Evolutionary conservation across 2,113 vertebrate genomes (phyloP).

Genomic region (Natator depressus): DNA sequence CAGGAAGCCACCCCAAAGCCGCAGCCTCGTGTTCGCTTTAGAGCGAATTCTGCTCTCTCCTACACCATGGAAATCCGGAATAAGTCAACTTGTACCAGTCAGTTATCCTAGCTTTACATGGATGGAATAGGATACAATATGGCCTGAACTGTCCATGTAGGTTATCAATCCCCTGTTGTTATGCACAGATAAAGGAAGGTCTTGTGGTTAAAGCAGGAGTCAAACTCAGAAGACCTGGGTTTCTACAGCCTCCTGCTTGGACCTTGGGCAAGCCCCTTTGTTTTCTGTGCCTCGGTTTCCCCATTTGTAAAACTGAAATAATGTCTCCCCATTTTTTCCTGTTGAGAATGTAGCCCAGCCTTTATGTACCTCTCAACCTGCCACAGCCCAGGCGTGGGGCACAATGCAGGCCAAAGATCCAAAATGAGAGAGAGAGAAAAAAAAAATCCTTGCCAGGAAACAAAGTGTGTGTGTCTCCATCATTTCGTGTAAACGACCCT

Average conservation of each 20-base stretch:
- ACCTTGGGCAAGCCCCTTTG: background rate
- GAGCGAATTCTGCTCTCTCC: background rate
- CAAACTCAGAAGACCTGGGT: background rate
- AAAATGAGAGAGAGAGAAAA: no score
- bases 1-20: background rate
- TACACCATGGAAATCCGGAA: background rate
- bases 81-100: background rate
- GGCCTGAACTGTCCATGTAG: background rate
- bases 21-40: background rate
- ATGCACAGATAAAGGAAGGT: no score
- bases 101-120: background rate
- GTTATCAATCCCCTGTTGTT: no score
- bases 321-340: background rate
- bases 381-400: background rate
- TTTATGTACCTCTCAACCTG: background rate
- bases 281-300: background rate
- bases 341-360: background rate
- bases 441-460: background rate
- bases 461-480: background rate
- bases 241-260: background rate
- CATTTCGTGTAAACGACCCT: background rate
- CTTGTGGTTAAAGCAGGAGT: background rate
- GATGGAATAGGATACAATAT: background rate
- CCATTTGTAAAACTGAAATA: background rate
- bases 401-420: background rate